Base-by-base conservation (phyloP, 2,888 invertebrate genomes). In the Eupithecia dodoneata region DNA sequence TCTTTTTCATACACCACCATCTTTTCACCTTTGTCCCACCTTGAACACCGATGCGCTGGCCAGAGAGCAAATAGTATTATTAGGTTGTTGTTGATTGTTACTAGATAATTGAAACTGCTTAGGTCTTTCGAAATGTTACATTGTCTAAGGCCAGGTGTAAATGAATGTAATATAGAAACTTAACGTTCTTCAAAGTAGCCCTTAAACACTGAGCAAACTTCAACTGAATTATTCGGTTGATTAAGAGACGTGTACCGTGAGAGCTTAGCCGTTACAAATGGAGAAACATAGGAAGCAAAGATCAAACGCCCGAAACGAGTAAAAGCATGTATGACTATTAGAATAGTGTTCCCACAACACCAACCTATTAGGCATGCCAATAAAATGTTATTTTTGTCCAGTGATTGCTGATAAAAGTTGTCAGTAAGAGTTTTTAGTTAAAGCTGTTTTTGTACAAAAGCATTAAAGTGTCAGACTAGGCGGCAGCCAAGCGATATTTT, bases 401-500 rank as follows among this genome's bases (percentile, higher is more conserved):
- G 87, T 85, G 85, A 87, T 83, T 83, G 76, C 84, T 86, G 84
- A 84, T 87, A 87, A 87, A 87, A 85, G 86, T 86, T 87, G 84
- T 87, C 86, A 86, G 85, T 85, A 87, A 86, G 44, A 12, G 2
- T 18, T n/a, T 70, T 30, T 45, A 0, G 47, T 30, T 3, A 30
- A 10, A 30, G 47, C 70, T 47, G 45, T n/a, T 45, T 69, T 69
- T 12, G 10, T 69, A 69, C 69, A 69, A 69, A 45, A n/a, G 45
- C 10, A 15, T 15, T 69, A 10, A 3, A 66, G 15, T 7, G 0
- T 42, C 9, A 59, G 18, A 30, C 63, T 18, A 4, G 12, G 30
- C n/a, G n/a, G 55, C 55, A 30, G 30, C 30, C 30, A 30, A 30
- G 30, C 30, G 30, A 30, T 30, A 30, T 30, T 30, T 30, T 30